Conservation (phyloP, 2,888 invertebrate genomes). For the Leucophora obtusa region DNA sequence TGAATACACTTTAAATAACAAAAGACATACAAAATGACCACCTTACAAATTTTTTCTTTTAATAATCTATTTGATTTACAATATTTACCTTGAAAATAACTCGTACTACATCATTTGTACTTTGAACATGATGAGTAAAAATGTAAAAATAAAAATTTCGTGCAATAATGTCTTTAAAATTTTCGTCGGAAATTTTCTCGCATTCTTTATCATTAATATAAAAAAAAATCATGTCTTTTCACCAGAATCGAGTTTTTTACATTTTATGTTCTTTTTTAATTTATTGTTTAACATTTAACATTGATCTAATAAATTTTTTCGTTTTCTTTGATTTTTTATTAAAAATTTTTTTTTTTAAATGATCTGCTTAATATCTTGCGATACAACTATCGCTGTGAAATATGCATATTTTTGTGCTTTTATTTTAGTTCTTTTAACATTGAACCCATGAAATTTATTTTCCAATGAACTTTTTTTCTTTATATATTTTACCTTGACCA, state of each 20-base stretch:
- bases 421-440: conserved; percentile 13
- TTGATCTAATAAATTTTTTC: conserved; percentile 12
- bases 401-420: neutral
- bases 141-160: too few species aligned
- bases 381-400: neutral
- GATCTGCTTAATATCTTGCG: neutral
- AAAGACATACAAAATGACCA: conserved; percentile 1
- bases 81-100: conserved; percentile 9
- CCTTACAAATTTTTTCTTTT: neutral
- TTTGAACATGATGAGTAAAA: too few species aligned
- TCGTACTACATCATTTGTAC: neutral
- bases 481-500: conserved; percentile 32
- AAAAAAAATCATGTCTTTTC: neutral
- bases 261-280: neutral
- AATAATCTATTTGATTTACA: neutral
- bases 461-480: conserved; percentile 24
- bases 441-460: conserved; percentile 17
- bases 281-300: conserved; percentile 4
- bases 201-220: neutral
- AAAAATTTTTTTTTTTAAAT: neutral
- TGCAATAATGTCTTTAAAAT: too few species aligned
- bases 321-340: neutral
- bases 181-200: too few species aligned
- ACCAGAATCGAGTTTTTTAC: neutral
- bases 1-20: conserved; percentile 4